Evolutionary conservation across 2,888 invertebrate species (phyloP).

Genomic region (Rhingia rostrata): DNA sequence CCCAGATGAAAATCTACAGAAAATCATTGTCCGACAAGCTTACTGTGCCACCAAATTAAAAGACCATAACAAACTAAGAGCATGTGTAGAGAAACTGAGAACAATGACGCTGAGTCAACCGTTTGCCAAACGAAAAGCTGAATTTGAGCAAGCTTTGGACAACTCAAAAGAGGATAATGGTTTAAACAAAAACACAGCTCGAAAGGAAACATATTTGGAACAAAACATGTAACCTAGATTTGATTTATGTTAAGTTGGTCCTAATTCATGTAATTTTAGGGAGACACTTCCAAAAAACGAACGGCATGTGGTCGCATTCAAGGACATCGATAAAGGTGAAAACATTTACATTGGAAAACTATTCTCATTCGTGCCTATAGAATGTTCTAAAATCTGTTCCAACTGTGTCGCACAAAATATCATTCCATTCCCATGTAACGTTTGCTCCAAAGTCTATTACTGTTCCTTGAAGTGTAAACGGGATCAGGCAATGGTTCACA

Average conservation of each 20-base stretch:
- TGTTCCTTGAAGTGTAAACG: conserved; percentile 87
- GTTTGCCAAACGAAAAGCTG: conserved; percentile 12
- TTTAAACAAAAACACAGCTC: not conserved
- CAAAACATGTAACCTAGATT: conserved; percentile 40
- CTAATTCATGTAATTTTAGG: not conserved
- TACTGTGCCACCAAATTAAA: conserved; percentile 47
- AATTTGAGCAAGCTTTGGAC: conserved; percentile 28
- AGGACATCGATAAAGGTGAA: conserved; percentile 86
- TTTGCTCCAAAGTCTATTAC: conserved; percentile 87
- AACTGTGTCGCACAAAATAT: conserved; percentile 87
- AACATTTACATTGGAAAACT: conserved; percentile 92
- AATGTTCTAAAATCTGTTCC: conserved; percentile 86
- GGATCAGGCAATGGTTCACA: conserved; percentile 85
- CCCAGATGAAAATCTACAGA: conserved; percentile 61
- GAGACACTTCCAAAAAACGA: conserved; percentile 63
- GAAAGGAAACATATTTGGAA: conserved; percentile 9
- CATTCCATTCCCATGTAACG: conserved; percentile 87
- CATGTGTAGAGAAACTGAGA: conserved; percentile 28
- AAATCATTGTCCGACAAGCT: conserved; percentile 66
- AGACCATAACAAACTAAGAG: conserved; percentile 31
- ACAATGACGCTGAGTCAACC: conserved; percentile 13
- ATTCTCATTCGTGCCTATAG: conserved; percentile 89
- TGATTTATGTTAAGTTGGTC: not conserved
- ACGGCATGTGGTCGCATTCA: conserved; percentile 84
- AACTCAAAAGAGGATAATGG: not conserved